Evolutionary conservation across 2,797 vertebrate genomes (phyloP).

Genomic region (Clarias fuscus): DNA sequence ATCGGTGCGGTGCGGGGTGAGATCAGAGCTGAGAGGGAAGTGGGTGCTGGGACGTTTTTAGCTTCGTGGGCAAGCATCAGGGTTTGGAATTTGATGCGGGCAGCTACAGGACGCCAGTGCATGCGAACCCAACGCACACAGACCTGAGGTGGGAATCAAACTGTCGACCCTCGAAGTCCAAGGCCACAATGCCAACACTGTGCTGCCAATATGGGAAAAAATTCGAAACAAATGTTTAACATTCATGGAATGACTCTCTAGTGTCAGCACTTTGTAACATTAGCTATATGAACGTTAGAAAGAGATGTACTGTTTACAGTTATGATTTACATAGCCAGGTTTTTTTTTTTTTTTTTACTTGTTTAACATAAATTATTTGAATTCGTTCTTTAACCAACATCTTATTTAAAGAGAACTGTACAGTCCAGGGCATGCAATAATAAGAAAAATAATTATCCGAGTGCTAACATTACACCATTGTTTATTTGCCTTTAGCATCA

Average conservation of each 20-base stretch:
- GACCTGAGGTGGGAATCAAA: too few relatives aligned
- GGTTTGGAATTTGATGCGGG: too few relatives aligned
- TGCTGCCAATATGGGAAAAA: too few relatives aligned
- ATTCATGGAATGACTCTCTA: neutral
- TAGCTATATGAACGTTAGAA: neutral
- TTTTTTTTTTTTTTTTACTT: neutral
- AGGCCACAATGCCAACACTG: too few relatives aligned
- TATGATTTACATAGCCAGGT: neutral
- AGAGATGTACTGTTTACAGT: neutral
- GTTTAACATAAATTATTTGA: neutral
- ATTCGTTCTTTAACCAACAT: too few relatives aligned
- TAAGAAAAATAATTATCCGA: neutral
- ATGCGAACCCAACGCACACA: too few relatives aligned
- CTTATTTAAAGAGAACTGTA: neutral
- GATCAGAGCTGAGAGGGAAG: too few relatives aligned
- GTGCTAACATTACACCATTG: neutral
- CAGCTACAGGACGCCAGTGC: too few relatives aligned
- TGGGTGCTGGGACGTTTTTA: too few relatives aligned
- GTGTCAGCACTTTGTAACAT: neutral
- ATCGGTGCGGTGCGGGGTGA: too few relatives aligned
- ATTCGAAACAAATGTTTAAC: neutral
- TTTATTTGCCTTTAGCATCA: neutral
- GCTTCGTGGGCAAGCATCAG: too few relatives aligned
- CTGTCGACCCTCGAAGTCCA: too few relatives aligned
- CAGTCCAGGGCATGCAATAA: neutral